phyloP scores from a whole-genome alignment of 2,888 invertebrate genomes.

The Hypsopygia costalis region DNA sequence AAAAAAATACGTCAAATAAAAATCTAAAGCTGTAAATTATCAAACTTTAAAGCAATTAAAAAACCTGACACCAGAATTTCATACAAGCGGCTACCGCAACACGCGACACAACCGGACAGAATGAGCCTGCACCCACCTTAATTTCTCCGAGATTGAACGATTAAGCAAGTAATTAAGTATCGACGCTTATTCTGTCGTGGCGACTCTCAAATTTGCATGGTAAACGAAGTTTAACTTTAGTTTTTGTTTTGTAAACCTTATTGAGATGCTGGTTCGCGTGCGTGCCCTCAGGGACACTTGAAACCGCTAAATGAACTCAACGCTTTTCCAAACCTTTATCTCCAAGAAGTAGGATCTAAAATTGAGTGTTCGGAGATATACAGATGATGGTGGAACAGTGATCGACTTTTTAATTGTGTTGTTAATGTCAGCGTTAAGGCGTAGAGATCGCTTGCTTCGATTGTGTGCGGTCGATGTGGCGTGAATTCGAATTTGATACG shows the following conservation, averaged over 20 bases:
- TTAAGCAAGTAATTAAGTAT: constrained; percentile 79
- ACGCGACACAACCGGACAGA: constrained; percentile 24
- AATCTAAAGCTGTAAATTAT: neutral
- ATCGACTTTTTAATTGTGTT: constrained; percentile 77
- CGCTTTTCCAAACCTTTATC: constrained; percentile 23
- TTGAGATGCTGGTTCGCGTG: constrained; percentile 71
- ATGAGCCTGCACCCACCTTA: constrained; percentile 50
- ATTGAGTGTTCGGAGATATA: constrained; percentile 13
- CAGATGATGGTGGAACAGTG: constrained; percentile 33
- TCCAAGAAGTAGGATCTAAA: constrained; percentile 28
- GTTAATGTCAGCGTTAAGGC: constrained; percentile 75
- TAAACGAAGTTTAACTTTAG: constrained; percentile 75
- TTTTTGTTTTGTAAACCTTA: constrained; percentile 72
- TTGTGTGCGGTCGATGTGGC: constrained; percentile 60
- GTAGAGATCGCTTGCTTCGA: constrained; percentile 76
- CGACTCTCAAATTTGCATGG: constrained; percentile 80
- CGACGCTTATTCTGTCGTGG: constrained; percentile 76
- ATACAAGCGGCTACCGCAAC: constrained; percentile 13
- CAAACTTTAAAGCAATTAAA: neutral
- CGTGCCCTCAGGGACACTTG: constrained; percentile 52
- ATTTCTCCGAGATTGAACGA: constrained; percentile 67
- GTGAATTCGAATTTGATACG: constrained; percentile 40
- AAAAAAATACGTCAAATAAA: no score
- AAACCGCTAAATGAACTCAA: constrained; percentile 17
- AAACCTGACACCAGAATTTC: neutral